These are phyloP conservation scores for Drosophila ananassae DNA, from an alignment of 1,140 invertebrate species.

Conservation along the genomic window DNA sequence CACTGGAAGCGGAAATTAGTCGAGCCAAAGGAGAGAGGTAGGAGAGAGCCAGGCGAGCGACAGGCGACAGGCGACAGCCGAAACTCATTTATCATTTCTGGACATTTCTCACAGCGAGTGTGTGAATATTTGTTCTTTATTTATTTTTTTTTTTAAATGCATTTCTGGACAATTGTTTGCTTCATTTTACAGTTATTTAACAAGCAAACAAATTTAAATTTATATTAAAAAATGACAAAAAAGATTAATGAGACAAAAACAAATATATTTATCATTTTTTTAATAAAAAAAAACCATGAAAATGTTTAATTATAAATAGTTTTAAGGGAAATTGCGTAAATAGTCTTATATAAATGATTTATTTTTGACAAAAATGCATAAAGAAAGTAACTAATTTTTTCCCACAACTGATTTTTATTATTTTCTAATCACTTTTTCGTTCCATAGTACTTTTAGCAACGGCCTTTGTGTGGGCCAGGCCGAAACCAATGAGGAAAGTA, in stretches of 20 bases:
- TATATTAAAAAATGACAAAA: neutral
- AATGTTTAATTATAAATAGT: too few relatives aligned
- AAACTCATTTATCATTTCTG: constrained; percentile 66
- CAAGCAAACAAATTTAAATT: constrained; percentile 24
- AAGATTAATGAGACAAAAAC: neutral
- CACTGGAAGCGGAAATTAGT: constrained; percentile 66
- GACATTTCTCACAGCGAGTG: constrained; percentile 22
- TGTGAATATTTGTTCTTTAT: constrained; percentile 22
- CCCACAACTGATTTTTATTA: constrained; percentile 16
- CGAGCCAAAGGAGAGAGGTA: neutral
- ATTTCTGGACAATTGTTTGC: constrained; percentile 52
- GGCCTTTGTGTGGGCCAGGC: constrained; percentile 66
- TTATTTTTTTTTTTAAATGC: constrained; percentile 3
- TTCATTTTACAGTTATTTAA: constrained; percentile 69
- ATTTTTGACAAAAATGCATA: constrained; percentile 2
- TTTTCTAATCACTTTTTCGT: constrained; percentile 6
- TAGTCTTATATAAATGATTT: constrained; percentile 14
- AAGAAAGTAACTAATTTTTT: constrained; percentile 23
- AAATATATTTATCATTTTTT: neutral
- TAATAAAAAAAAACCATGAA: too few relatives aligned
- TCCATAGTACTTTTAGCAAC: constrained; percentile 56
- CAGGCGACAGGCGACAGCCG: constrained; percentile 14
- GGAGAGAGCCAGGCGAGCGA: neutral
- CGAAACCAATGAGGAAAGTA: constrained; percentile 48
- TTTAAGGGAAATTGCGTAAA: neutral